phyloP scores from a whole-genome alignment of 2,888 invertebrate genomes.

The Lepidochrysops patricia region DNA sequence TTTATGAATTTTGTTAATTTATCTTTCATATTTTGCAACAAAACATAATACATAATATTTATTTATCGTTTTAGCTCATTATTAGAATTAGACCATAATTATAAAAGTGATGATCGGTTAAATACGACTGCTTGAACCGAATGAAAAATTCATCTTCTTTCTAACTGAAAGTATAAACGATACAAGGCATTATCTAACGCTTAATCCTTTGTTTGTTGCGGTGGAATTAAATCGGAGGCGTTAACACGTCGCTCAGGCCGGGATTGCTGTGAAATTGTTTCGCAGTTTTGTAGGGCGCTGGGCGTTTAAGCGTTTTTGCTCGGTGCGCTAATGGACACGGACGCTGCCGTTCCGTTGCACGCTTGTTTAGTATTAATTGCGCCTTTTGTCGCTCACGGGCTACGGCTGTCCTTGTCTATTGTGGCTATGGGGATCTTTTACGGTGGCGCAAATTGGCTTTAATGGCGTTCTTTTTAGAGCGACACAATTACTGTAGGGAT shows the following conservation, averaged over 20 bases:
- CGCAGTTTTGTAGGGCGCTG: conserved; percentile 46
- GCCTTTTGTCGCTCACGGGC: conserved; percentile 59
- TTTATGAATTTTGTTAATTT: too few species aligned
- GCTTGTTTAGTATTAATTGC: conserved; percentile 65
- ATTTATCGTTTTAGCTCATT: too few species aligned
- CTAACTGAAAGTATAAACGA: not conserved
- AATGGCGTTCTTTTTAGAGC: conserved; percentile 11
- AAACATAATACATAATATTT: too few species aligned
- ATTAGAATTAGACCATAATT: too few species aligned
- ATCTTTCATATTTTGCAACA: too few species aligned
- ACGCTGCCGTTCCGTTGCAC: conserved; percentile 44
- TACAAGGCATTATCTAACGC: not conserved
- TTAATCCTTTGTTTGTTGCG: conserved; percentile 13
- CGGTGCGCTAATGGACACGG: conserved; percentile 50
- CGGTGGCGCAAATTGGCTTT: conserved; percentile 19
- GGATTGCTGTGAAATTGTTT: conserved; percentile 53
- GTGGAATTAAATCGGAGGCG: conserved; percentile 50
- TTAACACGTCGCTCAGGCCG: conserved; percentile 47
- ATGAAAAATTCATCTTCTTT: not conserved
- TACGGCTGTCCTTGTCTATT: conserved; percentile 40
- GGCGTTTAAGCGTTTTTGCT: conserved; percentile 42
- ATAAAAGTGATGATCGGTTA: too few species aligned
- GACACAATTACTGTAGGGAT: not conserved
- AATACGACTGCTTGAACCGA: too few species aligned
- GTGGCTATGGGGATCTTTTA: conserved; percentile 24